A percentile compares a stretch with the other conserved stretches of the same genome.
These are phyloP conservation scores for Rhinophrynus dorsalis DNA, from an alignment of 2,797 vertebrate species.

Conservation along the genomic window DNA sequence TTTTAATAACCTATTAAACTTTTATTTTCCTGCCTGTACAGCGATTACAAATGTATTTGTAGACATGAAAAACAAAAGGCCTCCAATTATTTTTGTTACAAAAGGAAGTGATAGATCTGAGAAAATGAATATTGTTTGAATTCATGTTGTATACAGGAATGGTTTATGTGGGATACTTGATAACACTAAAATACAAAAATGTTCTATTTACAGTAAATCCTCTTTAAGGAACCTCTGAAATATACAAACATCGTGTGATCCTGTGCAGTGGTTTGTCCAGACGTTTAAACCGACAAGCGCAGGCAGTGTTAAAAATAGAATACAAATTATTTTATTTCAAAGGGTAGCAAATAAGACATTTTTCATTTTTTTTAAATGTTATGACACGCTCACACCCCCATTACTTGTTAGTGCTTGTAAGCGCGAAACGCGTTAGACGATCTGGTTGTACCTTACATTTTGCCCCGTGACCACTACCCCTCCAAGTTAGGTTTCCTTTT, in stretches of 20 bases:
- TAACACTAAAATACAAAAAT: constrained; percentile 4
- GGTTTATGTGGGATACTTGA: constrained; percentile 28
- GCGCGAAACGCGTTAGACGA: too few species aligned
- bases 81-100: constrained; percentile 30
- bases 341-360: constrained; percentile 2
- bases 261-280: constrained; percentile 6
- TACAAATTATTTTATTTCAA: neutral
- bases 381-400: too few species aligned
- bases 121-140: constrained; percentile 19
- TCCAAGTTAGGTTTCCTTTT: too few species aligned
- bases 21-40: constrained; percentile 7
- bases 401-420: too few species aligned
- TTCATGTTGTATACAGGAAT: constrained; percentile 27
- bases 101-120: constrained; percentile 31
- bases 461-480: too few species aligned
- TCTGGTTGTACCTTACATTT: too few species aligned
- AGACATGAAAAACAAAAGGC: constrained; percentile 15
- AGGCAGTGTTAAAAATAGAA: constrained; percentile 18
- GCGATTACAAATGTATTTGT: constrained; percentile 25
- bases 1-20: neutral
- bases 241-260: constrained; percentile 39
- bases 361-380: too few species aligned
- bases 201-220: constrained; percentile 29
- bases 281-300: constrained; percentile 5
- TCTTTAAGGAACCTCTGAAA: constrained; percentile 15